These are phyloP conservation scores for Pseudobourletiella spinata DNA, from an alignment of 1,140 invertebrate genomes.

Conservation along the genomic window DNA sequence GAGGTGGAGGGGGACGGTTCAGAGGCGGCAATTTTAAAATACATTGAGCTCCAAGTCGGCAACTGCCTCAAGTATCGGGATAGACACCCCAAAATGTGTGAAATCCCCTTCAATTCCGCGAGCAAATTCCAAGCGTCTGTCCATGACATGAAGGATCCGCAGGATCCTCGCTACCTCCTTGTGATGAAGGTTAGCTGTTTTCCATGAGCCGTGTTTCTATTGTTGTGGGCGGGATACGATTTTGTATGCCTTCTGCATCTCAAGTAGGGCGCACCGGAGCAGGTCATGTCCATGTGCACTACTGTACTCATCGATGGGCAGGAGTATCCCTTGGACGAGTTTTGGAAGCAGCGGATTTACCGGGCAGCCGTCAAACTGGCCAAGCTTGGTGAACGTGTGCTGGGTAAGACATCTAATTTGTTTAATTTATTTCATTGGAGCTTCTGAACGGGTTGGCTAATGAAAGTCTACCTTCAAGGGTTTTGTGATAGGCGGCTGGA, in stretches of 20 bases:
- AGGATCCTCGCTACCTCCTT: constrained; percentile 22
- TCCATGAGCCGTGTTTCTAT: background rate
- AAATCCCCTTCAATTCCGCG: constrained; percentile 71
- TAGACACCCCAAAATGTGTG: constrained; percentile 59
- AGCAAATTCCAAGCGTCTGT: constrained; percentile 74
- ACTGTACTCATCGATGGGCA: constrained; percentile 58
- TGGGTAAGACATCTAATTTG: constrained; percentile 41
- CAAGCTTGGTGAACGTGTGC: constrained; percentile 72
- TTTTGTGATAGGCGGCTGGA: constrained; percentile 40
- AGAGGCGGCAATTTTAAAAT: constrained; percentile 71
- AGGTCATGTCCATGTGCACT: constrained; percentile 66
- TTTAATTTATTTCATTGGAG: too few species aligned
- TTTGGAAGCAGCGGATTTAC: constrained; percentile 55
- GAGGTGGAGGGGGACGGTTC: constrained; percentile 63
- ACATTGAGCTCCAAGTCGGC: constrained; percentile 58
- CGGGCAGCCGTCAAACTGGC: constrained; percentile 54
- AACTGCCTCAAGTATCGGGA: constrained; percentile 50
- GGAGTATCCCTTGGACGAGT: constrained; percentile 50
- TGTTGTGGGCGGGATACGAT: background rate
- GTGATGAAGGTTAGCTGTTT: constrained; percentile 25
- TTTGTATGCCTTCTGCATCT: background rate
- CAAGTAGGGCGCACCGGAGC: constrained; percentile 76
- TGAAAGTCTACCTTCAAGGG: constrained; percentile 1
- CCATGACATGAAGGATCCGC: constrained; percentile 47
- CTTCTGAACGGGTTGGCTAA: background rate